Evolutionary conservation across 1,140 invertebrate genomes (phyloP).

Genomic region (Melanaphis sacchari): DNA sequence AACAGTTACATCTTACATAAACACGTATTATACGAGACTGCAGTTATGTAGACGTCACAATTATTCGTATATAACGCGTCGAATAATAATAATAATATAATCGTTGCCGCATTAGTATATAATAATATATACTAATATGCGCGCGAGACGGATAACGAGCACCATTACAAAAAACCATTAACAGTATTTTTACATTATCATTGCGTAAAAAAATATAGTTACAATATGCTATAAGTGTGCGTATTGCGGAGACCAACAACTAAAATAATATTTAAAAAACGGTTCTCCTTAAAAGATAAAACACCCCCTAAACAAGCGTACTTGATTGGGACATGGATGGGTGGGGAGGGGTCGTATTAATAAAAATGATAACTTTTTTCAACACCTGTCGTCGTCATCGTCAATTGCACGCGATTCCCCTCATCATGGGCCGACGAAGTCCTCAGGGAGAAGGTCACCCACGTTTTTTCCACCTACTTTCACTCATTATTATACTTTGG

Average conservation of each 20-base stretch:
- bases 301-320: too few species aligned
- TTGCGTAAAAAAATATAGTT: background rate
- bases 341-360: background rate
- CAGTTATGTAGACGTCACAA: background rate
- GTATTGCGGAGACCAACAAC: background rate
- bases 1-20: background rate
- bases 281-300: background rate
- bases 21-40: background rate
- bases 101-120: background rate
- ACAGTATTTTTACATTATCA: background rate
- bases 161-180: background rate
- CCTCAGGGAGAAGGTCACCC: background rate
- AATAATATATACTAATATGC: background rate
- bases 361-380: background rate
- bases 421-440: background rate
- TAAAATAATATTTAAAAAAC: background rate
- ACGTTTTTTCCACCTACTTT: conserved; percentile 29
- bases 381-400: background rate
- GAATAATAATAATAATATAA: conserved; percentile 12
- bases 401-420: background rate
- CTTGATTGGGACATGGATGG: background rate
- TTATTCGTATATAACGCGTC: background rate
- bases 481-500: conserved; percentile 23
- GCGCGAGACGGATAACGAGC: background rate
- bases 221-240: background rate